Percentiles rank a stretch among this genome's conserved stretches.
Evolutionary conservation across 2,888 invertebrate species (phyloP).

Genomic region (Ectemnius cavifrons): DNA sequence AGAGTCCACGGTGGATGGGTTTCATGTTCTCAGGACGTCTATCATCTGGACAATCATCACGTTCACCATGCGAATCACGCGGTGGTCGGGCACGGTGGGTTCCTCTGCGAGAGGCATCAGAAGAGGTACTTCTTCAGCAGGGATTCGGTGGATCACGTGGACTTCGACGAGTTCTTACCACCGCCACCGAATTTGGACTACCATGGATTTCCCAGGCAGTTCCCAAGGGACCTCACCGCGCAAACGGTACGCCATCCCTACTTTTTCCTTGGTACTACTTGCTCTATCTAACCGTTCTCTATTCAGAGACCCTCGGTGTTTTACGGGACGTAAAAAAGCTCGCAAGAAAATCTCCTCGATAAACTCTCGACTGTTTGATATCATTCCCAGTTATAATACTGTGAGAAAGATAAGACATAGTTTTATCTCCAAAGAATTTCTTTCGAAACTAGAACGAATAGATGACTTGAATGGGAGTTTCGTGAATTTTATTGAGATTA

Average conservation of each 20-base stretch:
- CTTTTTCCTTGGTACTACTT: neutral
- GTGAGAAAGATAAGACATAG: neutral
- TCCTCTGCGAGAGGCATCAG: conserved; percentile 78
- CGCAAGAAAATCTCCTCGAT: neutral
- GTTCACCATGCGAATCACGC: conserved; percentile 62
- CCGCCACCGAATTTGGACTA: conserved; percentile 81
- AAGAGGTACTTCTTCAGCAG: conserved; percentile 84
- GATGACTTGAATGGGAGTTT: neutral
- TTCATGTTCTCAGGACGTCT: conserved; percentile 61
- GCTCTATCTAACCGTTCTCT: neutral
- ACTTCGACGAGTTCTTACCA: conserved; percentile 84
- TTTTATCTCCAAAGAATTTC: neutral
- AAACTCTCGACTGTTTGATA: no score
- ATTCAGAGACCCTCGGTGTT: no score
- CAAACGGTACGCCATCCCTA: conserved; percentile 80
- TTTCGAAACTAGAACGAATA: neutral
- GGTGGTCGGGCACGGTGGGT: conserved; percentile 64
- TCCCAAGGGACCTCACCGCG: conserved; percentile 83
- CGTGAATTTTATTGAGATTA: neutral
- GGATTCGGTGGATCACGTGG: conserved; percentile 80
- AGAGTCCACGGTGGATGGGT: no score
- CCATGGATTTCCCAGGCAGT: conserved; percentile 77
- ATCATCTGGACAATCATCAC: conserved; percentile 71
- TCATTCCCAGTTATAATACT: no score
- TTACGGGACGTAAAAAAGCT: neutral